phyloP scores from a whole-genome alignment of 2,888 invertebrate genomes.

The Oscheius sp. region DNA sequence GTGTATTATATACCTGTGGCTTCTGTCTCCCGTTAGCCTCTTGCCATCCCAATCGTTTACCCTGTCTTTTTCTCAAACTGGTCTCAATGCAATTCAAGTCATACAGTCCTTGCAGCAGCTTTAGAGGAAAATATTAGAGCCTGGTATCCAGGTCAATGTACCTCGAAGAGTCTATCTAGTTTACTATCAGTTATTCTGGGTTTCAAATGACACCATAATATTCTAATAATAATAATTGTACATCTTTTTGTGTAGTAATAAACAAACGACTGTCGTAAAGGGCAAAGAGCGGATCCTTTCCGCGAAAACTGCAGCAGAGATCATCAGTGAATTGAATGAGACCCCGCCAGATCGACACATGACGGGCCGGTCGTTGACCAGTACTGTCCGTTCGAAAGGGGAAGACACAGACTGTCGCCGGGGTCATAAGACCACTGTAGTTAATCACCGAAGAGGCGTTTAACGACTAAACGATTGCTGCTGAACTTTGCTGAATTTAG shows the following conservation, averaged over 20 bases:
- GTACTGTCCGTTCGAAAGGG: conserved; percentile 11
- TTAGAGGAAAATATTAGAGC: no score
- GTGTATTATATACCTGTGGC: not conserved
- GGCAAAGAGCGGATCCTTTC: not conserved
- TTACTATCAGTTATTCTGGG: not conserved
- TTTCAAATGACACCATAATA: conserved; percentile 14
- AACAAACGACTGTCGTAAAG: not conserved
- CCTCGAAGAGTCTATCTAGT: no score
- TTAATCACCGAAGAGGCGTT: not conserved
- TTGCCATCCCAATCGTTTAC: conserved; percentile 19
- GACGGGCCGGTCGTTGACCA: conserved; percentile 24
- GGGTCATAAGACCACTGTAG: conserved; percentile 12
- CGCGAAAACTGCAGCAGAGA: conserved; percentile 22
- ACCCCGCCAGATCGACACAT: conserved; percentile 8
- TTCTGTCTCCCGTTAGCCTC: conserved; percentile 3
- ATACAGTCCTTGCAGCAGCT: conserved; percentile 20
- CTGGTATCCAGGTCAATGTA: conserved; percentile 21
- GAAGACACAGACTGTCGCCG: conserved; percentile 26
- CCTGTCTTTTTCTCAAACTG: conserved; percentile 24
- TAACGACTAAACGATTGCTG: not conserved
- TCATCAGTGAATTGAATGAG: conserved; percentile 4
- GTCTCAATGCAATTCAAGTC: conserved; percentile 22
- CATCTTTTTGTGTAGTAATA: not conserved
- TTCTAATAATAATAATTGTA: not conserved
- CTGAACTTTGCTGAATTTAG: not conserved